Base-by-base conservation (phyloP, 2,113 vertebrate species). In the Cairina moschata region DNA sequence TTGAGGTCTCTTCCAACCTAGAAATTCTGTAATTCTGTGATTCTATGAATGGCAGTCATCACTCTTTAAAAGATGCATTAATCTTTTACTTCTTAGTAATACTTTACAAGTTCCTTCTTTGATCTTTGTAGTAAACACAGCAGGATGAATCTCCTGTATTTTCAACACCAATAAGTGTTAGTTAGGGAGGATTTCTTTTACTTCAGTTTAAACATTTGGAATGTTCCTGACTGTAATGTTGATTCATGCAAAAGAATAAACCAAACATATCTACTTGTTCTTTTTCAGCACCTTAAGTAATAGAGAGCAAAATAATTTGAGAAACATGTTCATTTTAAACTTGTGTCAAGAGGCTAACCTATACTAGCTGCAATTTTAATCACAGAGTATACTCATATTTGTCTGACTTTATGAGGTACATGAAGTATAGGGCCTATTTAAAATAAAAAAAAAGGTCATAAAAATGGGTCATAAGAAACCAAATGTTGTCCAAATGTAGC, bases 311-410 rank as follows among this genome's bases (percentile, higher is more conserved):
- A 94, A 97, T 86, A 81, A 31, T 95, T 95, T 93, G 50, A 93
- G 95, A 97, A 96, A 91, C 63, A 84, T 95, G 76, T 88, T 97
- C 46, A 68, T 95, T 97, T 96, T 93, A 96, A 95, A 94, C 77
- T 96, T 93, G 71, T 97, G 86, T 94, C 95, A 97, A 96, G 88
- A 97, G 80, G 90, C 86, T 97, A 97, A 97, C 94, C 66, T 92
- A 92, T 46, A 81, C 28, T 76, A 95, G 96, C 71, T 96, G 88
- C 68, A 91, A 90, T 96, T 97, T 97, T 97, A 97, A 97, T 98
- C 94, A 96, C 92, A 91, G 71, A 92, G 97, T 97, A 96, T 79
- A 94, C 78, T 94, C 90, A 76, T 68, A 95, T 97, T 94, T 97
- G 81, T 95, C 88, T 92, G 79, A 84, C 94, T 97, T 97, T 94